Conservation (phyloP, 2,797 vertebrate genomes). For the Benthosema pterotum region DNA sequence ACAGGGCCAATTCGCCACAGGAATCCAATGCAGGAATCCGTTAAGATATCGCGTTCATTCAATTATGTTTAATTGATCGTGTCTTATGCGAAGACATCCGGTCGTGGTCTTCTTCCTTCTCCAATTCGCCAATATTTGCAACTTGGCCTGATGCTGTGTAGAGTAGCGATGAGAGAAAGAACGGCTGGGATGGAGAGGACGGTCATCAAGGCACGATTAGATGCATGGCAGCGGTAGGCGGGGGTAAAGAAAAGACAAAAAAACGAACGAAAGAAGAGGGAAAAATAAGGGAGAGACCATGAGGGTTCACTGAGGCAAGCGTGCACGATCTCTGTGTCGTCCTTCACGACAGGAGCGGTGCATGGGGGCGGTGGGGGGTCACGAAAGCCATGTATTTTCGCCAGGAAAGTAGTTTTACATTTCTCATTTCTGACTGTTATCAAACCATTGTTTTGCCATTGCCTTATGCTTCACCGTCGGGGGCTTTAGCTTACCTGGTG, state of each 20-base stretch:
- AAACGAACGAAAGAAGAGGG: too few species aligned
- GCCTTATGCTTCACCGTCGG: background rate
- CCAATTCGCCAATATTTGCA: too few species aligned
- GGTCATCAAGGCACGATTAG: slow-evolving; percentile 35
- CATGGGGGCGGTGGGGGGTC: background rate
- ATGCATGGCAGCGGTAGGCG: slow-evolving; percentile 34
- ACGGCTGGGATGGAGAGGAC: slow-evolving; percentile 52
- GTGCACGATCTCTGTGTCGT: slow-evolving; percentile 9
- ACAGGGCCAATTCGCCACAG: too few species aligned
- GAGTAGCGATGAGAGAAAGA: slow-evolving; percentile 2
- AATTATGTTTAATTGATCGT: slow-evolving; percentile 3
- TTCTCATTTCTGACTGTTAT: background rate
- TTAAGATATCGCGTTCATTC: background rate
- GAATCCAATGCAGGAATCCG: background rate
- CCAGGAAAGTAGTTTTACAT: background rate
- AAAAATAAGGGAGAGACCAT: too few species aligned
- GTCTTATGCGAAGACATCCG: background rate
- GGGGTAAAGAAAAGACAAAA: background rate
- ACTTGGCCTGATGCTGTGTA: too few species aligned
- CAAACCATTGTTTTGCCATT: background rate
- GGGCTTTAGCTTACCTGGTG: slow-evolving; percentile 20
- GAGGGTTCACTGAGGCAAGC: slow-evolving; percentile 6
- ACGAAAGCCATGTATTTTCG: background rate
- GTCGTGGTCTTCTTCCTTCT: background rate
- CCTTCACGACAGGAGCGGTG: slow-evolving; percentile 12